These are phyloP conservation scores for Poeciliopsis turneri DNA, from an alignment of 2,797 vertebrate species.

Conservation along the genomic window DNA sequence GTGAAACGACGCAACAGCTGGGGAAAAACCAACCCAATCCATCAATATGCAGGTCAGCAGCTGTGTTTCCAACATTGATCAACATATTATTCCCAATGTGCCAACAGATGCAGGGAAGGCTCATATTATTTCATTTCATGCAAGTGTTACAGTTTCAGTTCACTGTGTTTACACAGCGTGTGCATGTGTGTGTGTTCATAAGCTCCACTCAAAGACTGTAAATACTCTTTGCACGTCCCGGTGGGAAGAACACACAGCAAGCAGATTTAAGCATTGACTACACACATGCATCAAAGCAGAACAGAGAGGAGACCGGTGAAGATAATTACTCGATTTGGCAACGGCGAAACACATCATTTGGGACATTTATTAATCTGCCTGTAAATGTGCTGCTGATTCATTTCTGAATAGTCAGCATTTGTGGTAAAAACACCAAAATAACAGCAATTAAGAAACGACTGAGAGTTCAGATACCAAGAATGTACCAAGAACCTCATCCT, in stretches of 20 bases:
- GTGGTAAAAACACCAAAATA: not conserved
- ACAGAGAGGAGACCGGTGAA: not conserved
- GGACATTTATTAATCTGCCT: not conserved
- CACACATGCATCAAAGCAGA: not conserved
- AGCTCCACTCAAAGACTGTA: not conserved
- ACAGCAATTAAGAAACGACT: not conserved
- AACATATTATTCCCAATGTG: not conserved
- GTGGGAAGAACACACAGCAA: not conserved
- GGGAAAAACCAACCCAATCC: not conserved
- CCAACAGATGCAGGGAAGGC: not conserved
- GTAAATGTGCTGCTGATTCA: not conserved
- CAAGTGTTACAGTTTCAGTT: not conserved
- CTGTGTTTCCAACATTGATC: not conserved
- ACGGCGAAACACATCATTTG: not conserved
- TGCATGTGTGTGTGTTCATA: not conserved
- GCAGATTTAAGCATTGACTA: not conserved
- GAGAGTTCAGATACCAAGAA: not conserved
- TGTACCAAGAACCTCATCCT: not conserved
- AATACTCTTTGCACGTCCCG: not conserved
- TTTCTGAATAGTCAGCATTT: not conserved
- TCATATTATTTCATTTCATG: not conserved
- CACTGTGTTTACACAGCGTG: not conserved
- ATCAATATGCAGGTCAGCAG: conserved; percentile 11
- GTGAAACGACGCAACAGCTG: not conserved
- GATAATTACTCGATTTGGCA: not conserved